These are phyloP conservation scores for Apamea sordens DNA, from an alignment of 2,888 invertebrate species.

Conservation along the genomic window DNA sequence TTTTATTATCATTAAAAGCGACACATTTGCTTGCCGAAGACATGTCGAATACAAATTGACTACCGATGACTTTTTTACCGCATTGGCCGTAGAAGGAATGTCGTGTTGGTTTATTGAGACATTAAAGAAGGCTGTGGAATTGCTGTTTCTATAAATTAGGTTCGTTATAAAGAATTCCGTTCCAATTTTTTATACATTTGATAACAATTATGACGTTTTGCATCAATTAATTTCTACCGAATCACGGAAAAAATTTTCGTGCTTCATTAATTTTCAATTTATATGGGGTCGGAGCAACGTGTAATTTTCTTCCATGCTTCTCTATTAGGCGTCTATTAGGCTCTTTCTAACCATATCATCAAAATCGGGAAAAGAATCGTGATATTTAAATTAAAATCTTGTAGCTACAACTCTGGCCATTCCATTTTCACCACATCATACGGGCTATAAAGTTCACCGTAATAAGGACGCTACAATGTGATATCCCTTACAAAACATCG, in stretches of 20 bases:
- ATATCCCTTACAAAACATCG: slow-evolving; percentile 65
- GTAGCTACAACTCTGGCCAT: not conserved
- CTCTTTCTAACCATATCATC: not conserved
- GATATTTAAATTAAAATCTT: not conserved
- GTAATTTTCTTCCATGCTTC: not conserved
- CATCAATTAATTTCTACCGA: not conserved
- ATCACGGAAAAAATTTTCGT: not conserved
- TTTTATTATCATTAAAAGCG: slow-evolving; percentile 85
- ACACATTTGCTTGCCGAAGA: slow-evolving; percentile 78
- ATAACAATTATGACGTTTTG: not conserved
- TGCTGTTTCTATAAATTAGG: slow-evolving; percentile 16
- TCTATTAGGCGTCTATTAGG: not conserved
- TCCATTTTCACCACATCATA: slow-evolving; percentile 4
- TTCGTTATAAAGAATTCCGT: not conserved
- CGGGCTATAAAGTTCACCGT: slow-evolving; percentile 5
- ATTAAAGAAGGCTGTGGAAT: slow-evolving; percentile 20
- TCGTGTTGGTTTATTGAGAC: slow-evolving; percentile 48
- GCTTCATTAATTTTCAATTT: not conserved
- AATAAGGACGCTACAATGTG: slow-evolving; percentile 61
- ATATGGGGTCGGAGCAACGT: not conserved
- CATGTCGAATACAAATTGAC: slow-evolving; percentile 77
- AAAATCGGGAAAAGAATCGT: not conserved
- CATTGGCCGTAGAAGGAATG: slow-evolving; percentile 50
- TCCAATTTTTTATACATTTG: not conserved
- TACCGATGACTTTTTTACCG: slow-evolving; percentile 64